Evolutionary conservation across 1,140 invertebrate genomes (phyloP).

Genomic region (Caenorhabditis tropicalis): DNA sequence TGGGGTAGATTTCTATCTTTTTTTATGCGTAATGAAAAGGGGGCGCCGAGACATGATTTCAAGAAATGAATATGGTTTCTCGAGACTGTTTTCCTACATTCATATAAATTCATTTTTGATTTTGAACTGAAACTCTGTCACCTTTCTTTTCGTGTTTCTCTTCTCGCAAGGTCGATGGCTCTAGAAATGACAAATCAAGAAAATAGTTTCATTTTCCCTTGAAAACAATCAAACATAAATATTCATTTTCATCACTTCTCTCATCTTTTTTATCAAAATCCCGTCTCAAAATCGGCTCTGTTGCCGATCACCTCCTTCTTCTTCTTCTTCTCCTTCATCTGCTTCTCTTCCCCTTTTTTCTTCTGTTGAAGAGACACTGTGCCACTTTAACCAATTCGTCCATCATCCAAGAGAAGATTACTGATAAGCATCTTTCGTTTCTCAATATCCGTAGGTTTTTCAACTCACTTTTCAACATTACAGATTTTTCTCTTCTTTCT

Average conservation of each 20-base stretch:
- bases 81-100: no score
- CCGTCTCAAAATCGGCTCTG: neutral
- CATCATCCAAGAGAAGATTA: no score
- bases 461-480: neutral
- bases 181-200: no score
- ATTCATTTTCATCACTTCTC: no score
- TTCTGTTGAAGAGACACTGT: neutral
- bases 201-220: neutral
- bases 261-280: neutral
- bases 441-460: slow-evolving; percentile 6
- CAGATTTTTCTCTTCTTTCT: no score
- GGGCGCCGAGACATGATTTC: neutral
- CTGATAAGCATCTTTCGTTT: neutral
- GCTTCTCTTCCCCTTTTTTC: no score
- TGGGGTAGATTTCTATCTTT: slow-evolving; percentile 39
- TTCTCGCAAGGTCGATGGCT: no score
- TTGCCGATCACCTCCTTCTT: neutral
- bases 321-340: neutral
- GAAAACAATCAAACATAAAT: neutral
- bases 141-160: no score
- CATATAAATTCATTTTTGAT: no score
- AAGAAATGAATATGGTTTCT: slow-evolving; percentile 12
- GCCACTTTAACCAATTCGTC: no score
- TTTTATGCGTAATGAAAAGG: slow-evolving; percentile 19
- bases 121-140: no score